Conservation (phyloP, 1,140 invertebrate species). For the Holotrichia oblita region DNA sequence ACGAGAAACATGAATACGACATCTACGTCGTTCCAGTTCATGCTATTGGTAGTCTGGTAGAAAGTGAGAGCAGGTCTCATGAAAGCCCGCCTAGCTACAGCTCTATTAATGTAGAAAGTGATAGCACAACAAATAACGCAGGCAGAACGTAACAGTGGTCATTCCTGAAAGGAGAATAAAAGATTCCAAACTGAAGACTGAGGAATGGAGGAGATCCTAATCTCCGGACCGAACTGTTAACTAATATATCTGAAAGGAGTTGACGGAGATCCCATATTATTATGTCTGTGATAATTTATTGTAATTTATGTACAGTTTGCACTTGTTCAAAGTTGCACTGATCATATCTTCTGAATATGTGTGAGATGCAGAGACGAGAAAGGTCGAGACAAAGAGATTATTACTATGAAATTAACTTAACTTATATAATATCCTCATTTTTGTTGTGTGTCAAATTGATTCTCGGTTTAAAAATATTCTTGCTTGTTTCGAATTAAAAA, state of each 20-base stretch:
- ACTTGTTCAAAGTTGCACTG: background rate
- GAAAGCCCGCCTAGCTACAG: conserved; percentile 43
- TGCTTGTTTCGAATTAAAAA: background rate
- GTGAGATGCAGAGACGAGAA: background rate
- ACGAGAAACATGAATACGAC: conserved; percentile 62
- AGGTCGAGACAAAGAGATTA: background rate
- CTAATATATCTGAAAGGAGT: background rate
- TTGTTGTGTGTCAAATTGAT: background rate
- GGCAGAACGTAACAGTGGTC: background rate
- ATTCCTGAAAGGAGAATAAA: background rate
- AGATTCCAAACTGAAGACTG: conserved; percentile 9
- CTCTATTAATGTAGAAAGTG: background rate
- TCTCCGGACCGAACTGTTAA: background rate
- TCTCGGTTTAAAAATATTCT: background rate
- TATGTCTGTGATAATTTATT: conserved; percentile 22
- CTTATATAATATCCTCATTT: background rate
- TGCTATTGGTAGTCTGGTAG: conserved; percentile 47
- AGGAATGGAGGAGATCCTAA: background rate
- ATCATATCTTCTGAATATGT: background rate
- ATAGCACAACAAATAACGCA: background rate
- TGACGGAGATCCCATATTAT: conserved; percentile 1
- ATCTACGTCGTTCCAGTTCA: conserved; percentile 65
- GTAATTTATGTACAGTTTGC: background rate
- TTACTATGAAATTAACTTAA: background rate
- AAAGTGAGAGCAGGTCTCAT: background rate